Conservation (phyloP, 1,140 invertebrate species). For the Sycophila sp. region DNA sequence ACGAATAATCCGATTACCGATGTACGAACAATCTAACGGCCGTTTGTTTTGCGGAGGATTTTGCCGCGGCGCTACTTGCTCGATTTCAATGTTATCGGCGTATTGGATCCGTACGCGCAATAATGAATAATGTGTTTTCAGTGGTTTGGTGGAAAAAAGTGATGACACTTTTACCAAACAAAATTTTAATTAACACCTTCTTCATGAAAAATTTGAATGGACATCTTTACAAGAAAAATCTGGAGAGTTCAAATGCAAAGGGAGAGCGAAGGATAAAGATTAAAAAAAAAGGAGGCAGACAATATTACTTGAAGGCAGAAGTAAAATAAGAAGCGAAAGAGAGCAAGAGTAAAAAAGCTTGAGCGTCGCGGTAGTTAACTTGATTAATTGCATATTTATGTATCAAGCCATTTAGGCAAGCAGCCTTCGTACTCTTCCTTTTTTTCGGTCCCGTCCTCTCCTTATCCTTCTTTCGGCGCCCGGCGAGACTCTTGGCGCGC, state of each 20-base stretch:
- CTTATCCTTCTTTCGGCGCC: slow-evolving; percentile 28
- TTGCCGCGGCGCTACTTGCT: neutral
- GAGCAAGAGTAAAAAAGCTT: slow-evolving; percentile 26
- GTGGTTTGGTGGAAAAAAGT: no score
- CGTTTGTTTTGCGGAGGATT: neutral
- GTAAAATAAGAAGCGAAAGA: no score
- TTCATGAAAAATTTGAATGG: no score
- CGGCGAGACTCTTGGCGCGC: slow-evolving; percentile 40
- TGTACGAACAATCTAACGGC: neutral
- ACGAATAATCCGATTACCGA: no score
- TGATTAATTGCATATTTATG: slow-evolving; percentile 64
- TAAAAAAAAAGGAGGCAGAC: slow-evolving; percentile 10
- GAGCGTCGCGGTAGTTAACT: slow-evolving; percentile 47
- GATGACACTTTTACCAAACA: no score
- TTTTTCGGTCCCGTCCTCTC: slow-evolving; percentile 37
- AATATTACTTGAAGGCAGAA: no score
- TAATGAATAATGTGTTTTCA: no score
- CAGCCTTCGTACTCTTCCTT: slow-evolving; percentile 46
- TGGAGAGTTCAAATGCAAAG: no score
- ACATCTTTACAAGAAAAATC: no score
- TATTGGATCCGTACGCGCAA: no score
- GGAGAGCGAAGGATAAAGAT: neutral
- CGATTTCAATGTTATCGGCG: no score
- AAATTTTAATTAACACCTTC: no score
- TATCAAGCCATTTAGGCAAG: slow-evolving; percentile 58